These are phyloP conservation scores for Campylomormyrus numenius DNA, from an alignment of 2,113 vertebrate species.

Conservation along the genomic window DNA sequence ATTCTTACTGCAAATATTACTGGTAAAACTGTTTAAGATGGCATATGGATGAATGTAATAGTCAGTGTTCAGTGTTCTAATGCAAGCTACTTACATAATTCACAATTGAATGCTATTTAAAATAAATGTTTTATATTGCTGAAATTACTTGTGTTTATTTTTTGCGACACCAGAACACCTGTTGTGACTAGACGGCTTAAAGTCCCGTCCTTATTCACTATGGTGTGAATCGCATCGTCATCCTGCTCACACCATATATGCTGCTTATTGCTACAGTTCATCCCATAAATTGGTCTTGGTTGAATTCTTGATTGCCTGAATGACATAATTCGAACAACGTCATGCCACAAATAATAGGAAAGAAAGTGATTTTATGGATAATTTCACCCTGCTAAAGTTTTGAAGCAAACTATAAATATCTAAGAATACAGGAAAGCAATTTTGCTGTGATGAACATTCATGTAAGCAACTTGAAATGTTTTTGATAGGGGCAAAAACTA, in stretches of 20 bases:
- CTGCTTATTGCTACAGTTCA: neutral
- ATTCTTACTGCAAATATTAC: neutral
- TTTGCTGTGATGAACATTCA: neutral
- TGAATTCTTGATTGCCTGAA: neutral
- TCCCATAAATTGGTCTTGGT: neutral
- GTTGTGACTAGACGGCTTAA: neutral
- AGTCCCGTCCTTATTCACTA: neutral
- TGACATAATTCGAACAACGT: neutral
- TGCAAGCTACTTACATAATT: neutral
- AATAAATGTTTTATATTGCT: neutral
- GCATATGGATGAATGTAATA: neutral
- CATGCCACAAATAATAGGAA: neutral
- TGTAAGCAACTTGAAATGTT: neutral
- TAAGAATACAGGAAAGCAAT: neutral
- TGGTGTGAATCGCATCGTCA: neutral
- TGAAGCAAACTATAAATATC: neutral
- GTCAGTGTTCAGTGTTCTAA: neutral
- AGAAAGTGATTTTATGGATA: neutral
- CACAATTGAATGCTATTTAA: neutral
- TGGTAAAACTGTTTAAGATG: neutral
- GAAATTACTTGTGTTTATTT: neutral
- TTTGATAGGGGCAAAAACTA: neutral
- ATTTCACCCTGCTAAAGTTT: neutral
- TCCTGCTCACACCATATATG: neutral
- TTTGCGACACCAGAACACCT: neutral